phyloP scores from a whole-genome alignment of 2,888 invertebrate genomes.

The Cenopis cana region DNA sequence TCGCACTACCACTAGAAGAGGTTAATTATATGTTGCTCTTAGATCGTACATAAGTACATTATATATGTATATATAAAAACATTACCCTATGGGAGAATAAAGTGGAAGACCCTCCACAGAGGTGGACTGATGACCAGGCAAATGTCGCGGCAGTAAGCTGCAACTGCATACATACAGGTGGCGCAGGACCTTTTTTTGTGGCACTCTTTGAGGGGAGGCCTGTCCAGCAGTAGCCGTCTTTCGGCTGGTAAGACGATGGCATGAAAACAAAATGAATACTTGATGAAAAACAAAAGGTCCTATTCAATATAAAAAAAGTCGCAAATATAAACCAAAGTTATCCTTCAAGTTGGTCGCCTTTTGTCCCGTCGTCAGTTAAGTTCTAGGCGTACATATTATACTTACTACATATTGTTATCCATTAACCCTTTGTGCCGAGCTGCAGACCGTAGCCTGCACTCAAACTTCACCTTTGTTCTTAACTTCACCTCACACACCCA shows the following conservation, averaged over 20 bases:
- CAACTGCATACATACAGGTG: too few relatives aligned
- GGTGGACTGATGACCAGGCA: too few relatives aligned
- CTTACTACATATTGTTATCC: constrained; percentile 56
- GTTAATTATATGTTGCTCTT: background rate
- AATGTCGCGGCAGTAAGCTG: too few relatives aligned
- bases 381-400: constrained; percentile 34
- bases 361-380: constrained; percentile 42
- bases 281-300: too few relatives aligned
- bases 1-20: background rate
- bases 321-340: constrained; percentile 22
- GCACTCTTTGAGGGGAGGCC: too few relatives aligned
- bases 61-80: too few relatives aligned
- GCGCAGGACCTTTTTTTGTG: too few relatives aligned
- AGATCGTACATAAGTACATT: background rate
- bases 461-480: constrained; percentile 68
- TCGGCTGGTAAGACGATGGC: too few relatives aligned
- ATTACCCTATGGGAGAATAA: too few relatives aligned
- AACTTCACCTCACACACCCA: constrained; percentile 59
- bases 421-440: constrained; percentile 63
- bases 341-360: constrained; percentile 29
- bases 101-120: too few relatives aligned
- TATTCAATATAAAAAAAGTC: too few relatives aligned
- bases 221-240: too few relatives aligned
- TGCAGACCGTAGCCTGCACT: constrained; percentile 62
- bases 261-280: background rate